Conservation (phyloP, 2,113 vertebrate species). For the Nannospalax galili region DNA sequence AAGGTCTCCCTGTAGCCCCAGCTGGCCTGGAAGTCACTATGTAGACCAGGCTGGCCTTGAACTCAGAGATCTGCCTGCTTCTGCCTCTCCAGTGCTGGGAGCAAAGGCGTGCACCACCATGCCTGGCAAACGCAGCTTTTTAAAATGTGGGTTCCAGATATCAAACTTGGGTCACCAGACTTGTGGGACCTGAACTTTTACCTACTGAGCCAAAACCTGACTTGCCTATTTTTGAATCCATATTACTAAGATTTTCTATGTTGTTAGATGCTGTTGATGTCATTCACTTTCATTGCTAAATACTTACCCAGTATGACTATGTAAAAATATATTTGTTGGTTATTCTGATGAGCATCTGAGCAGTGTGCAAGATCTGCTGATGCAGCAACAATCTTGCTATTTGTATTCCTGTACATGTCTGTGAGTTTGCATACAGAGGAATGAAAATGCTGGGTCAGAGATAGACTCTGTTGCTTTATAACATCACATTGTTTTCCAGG, state of each 20-base stretch:
- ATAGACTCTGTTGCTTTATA: neutral
- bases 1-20: too few relatives aligned
- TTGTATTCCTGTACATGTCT: neutral
- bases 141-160: neutral
- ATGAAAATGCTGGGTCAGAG: neutral
- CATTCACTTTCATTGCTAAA: neutral
- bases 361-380: neutral
- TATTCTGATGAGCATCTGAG: neutral
- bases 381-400: neutral
- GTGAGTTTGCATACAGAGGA: neutral
- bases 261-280: neutral
- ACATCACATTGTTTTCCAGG: neutral
- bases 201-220: too few relatives aligned
- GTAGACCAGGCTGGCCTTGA: too few relatives aligned
- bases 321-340: neutral
- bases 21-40: too few relatives aligned
- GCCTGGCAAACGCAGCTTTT: too few relatives aligned
- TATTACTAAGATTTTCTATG: constrained; percentile 5
- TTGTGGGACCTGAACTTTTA: too few relatives aligned
- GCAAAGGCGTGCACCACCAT: too few relatives aligned
- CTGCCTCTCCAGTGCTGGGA: too few relatives aligned
- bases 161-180: neutral
- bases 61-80: too few relatives aligned
- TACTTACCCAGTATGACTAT: neutral
- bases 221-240: neutral